phyloP scores from a whole-genome alignment of 2,888 invertebrate species.

The Thecophora atra region DNA sequence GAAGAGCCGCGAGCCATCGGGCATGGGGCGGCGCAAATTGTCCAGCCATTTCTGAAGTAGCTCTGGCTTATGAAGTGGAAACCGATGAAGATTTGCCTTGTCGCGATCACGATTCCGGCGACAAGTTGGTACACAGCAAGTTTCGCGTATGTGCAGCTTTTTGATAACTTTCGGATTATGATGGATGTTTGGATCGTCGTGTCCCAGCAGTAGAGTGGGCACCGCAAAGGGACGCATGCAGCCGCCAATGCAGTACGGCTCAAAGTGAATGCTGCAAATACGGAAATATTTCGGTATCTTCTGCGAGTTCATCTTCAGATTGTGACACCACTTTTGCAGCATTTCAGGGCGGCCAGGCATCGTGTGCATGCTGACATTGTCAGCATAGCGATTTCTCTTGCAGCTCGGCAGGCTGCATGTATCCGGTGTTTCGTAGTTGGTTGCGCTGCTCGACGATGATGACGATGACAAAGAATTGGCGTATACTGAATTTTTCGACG shows the following conservation, averaged over 20 bases:
- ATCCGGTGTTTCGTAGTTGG: slow-evolving; percentile 44
- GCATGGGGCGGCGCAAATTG: slow-evolving; percentile 55
- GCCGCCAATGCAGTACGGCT: slow-evolving; percentile 59
- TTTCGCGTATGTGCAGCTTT: slow-evolving; percentile 59
- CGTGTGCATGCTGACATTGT: slow-evolving; percentile 57
- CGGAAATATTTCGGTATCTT: slow-evolving; percentile 59
- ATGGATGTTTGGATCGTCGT: slow-evolving; percentile 58
- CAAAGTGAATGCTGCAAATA: slow-evolving; percentile 59
- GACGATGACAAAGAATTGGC: slow-evolving; percentile 49
- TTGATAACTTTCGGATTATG: slow-evolving; percentile 61
- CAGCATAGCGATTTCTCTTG: slow-evolving; percentile 57
- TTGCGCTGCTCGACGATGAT: slow-evolving; percentile 53
- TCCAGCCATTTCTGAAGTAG: slow-evolving; percentile 58
- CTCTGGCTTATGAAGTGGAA: slow-evolving; percentile 54
- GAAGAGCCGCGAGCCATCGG: slow-evolving; percentile 58
- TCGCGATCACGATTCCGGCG: slow-evolving; percentile 59
- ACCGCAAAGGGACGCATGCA: slow-evolving; percentile 62
- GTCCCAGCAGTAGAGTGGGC: slow-evolving; percentile 56
- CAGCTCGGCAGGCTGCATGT: slow-evolving; percentile 58
- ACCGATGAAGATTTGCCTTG: slow-evolving; percentile 59
- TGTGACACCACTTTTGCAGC: slow-evolving; percentile 60
- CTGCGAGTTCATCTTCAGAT: slow-evolving; percentile 55
- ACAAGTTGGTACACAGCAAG: slow-evolving; percentile 57
- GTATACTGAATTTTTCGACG: slow-evolving; percentile 28
- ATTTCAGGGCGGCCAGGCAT: slow-evolving; percentile 59